A percentile compares a stretch with the other conserved stretches of the same genome.
Conservation (phyloP, 1,140 invertebrate species). For the Aphaenogaster floridana region DNA sequence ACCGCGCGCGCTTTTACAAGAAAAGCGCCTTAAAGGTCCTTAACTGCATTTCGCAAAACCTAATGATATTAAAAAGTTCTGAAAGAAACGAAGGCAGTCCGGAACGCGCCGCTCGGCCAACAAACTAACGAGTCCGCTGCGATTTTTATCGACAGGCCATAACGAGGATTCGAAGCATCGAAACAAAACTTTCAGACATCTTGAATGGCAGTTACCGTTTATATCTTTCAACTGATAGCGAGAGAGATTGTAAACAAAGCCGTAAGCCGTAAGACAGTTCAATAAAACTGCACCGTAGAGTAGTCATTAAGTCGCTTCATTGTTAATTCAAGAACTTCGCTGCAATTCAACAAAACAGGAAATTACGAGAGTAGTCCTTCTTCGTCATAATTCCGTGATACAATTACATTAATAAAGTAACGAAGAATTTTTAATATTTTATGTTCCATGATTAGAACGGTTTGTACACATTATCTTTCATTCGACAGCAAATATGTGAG, state of each 20-base stretch:
- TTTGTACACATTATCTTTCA: background rate
- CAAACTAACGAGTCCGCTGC: conserved; percentile 6
- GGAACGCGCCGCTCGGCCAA: background rate
- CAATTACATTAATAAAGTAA: background rate
- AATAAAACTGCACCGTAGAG: conserved; percentile 50
- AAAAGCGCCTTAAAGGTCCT: conserved; percentile 55
- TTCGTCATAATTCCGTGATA: background rate
- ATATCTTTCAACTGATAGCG: background rate
- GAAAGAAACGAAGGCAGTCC: background rate
- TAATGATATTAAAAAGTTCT: conserved; percentile 64
- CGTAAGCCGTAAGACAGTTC: conserved; percentile 49
- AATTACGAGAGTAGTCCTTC: background rate
- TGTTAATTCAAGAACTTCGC: background rate
- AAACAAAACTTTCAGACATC: conserved; percentile 49
- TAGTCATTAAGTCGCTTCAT: conserved; percentile 44
- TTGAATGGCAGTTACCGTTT: background rate
- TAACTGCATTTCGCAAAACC: conserved; percentile 56
- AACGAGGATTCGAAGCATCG: conserved; percentile 19
- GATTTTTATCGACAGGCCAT: conserved; percentile 50
- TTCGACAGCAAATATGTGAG: background rate
- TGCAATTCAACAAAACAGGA: background rate
- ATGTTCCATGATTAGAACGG: background rate
- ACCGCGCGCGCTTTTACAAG: conserved; percentile 41
- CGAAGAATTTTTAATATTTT: background rate
- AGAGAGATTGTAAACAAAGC: conserved; percentile 65